phyloP scores from a whole-genome alignment of 2,888 invertebrate genomes.

The Crocallis elinguaria region DNA sequence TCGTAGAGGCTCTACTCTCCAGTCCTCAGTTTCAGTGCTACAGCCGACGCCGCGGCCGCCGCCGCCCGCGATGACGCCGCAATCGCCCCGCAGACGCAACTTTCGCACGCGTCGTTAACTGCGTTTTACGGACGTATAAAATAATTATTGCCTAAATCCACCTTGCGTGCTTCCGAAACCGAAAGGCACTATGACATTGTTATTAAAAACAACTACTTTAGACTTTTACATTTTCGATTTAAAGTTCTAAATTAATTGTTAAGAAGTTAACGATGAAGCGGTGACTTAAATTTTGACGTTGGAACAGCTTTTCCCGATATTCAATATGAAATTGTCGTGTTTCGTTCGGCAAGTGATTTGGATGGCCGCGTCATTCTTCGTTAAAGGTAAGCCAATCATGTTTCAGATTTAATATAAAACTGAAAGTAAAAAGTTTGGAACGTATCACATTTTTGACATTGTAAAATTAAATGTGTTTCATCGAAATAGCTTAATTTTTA shows the following conservation, averaged over 20 bases:
- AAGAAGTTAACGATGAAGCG: conserved; percentile 25
- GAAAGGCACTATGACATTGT: conserved; percentile 16
- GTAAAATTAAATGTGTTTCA: too few relatives aligned
- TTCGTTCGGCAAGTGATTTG: conserved; percentile 58
- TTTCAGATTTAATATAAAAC: not conserved
- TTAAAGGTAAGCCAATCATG: conserved; percentile 61
- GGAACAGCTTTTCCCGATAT: conserved; percentile 34
- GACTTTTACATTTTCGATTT: not conserved
- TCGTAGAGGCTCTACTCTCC: conserved; percentile 48
- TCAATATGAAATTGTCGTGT: conserved; percentile 51
- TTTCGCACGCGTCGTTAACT: conserved; percentile 66
- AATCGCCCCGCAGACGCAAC: conserved; percentile 49
- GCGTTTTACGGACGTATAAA: conserved; percentile 69
- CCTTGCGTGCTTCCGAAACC: conserved; percentile 26
- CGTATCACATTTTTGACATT: too few relatives aligned
- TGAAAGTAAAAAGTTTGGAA: too few relatives aligned
- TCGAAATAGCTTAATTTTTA: too few relatives aligned
- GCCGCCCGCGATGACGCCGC: conserved; percentile 55
- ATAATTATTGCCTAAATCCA: conserved; percentile 41
- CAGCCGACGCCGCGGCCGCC: conserved; percentile 61
- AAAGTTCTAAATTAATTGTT: conserved; percentile 13
- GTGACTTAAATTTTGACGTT: conserved; percentile 38
- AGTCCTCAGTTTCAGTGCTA: conserved; percentile 59
- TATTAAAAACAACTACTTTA: conserved; percentile 3
- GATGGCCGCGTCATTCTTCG: conserved; percentile 59